A percentile compares a stretch with the other conserved stretches of the same genome.
Conservation (phyloP, 2,113 vertebrate species). For the Podilymbus podiceps region DNA sequence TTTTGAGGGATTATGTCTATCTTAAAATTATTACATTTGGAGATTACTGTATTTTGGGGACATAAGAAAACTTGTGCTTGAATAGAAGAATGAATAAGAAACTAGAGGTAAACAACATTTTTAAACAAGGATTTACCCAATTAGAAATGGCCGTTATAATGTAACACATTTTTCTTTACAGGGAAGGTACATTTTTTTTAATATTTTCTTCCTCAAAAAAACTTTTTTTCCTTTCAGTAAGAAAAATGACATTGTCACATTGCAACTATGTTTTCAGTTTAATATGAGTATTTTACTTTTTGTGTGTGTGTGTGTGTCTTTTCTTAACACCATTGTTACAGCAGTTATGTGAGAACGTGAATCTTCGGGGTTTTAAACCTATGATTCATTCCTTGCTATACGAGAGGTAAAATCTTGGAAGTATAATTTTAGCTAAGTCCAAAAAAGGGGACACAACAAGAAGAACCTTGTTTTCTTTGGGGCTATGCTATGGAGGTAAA, state of each 20-base stretch:
- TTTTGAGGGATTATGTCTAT: neutral
- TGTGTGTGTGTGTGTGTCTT: no score
- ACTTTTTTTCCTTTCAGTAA: neutral
- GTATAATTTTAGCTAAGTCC: neutral
- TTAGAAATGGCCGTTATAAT: neutral
- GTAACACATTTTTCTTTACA: neutral
- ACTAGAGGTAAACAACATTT: neutral
- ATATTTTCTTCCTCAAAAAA: neutral
- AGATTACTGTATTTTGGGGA: neutral
- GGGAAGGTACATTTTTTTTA: neutral
- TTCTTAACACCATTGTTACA: neutral
- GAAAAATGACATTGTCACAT: neutral
- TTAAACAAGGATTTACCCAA: neutral
- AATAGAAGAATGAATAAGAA: neutral
- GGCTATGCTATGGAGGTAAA: neutral
- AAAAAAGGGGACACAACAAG: neutral
- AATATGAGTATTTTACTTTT: neutral
- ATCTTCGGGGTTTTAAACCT: accelerated
- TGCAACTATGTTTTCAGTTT: neutral
- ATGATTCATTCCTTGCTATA: neutral
- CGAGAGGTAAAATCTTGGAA: neutral
- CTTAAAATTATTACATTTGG: neutral
- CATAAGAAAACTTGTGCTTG: neutral
- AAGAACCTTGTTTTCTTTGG: neutral
- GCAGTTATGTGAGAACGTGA: neutral